Conservation (phyloP, 2,113 vertebrate species). For the Psittacula cyanocephala region DNA sequence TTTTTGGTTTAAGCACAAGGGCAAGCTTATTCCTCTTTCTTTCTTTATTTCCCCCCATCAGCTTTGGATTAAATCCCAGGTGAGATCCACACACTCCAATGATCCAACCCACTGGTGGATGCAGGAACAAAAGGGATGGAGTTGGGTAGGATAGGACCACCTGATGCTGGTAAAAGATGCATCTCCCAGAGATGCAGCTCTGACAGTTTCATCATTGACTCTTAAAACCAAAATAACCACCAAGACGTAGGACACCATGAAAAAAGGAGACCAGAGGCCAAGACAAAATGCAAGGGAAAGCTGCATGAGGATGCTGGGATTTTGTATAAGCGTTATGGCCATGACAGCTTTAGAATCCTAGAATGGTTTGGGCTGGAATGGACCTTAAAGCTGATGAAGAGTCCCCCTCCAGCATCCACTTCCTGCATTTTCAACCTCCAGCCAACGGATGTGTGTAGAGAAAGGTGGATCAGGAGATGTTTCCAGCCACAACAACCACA, state of each 20-base stretch:
- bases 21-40: background rate
- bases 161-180: background rate
- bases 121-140: background rate
- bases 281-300: background rate
- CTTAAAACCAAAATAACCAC: background rate
- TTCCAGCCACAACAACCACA: background rate
- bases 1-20: background rate
- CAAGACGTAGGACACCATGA: background rate
- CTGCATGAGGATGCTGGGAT: background rate
- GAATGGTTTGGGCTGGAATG: background rate
- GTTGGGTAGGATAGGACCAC: background rate
- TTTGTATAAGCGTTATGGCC: background rate
- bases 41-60: accelerated
- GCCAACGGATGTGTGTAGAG: background rate
- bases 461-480: background rate
- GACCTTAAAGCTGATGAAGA: background rate
- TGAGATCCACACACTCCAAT: background rate
- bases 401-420: background rate
- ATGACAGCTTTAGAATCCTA: background rate
- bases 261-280: background rate
- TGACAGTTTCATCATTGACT: background rate
- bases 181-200: background rate
- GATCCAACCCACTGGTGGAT: background rate
- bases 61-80: background rate
- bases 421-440: background rate